Evolutionary conservation across 2,888 invertebrate genomes (phyloP), one percentile per base, ranked within the genome.

Genomic region (Argynnis bischoffii): DNA sequence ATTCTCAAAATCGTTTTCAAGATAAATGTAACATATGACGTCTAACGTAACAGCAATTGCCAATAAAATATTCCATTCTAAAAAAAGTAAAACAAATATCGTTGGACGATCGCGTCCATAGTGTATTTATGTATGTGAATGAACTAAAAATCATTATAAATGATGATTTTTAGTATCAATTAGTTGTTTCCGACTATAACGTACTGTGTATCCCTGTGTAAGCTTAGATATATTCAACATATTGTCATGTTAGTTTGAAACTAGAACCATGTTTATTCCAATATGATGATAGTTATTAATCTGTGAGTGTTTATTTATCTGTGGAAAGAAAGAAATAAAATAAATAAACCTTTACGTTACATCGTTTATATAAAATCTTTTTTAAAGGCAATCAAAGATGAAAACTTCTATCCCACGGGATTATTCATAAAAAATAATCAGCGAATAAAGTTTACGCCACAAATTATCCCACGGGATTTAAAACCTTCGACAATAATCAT

Each of bases 61-160:
- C 31, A 51, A 50, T 59, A 47, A 59, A 47, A 47, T 47, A 59
- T 26, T 46, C 47, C 8, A 31, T n/a, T 50, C n/a, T 31, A 50
- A 61, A 66, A 13, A 6, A 15, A 55, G 31, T 55, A 21, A 31
- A 47, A 55, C 61, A 61, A 57, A 46, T 66, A 71, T 92, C 92
- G 92, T 92, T 92, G 92, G 92, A 85, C 92, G 92, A 89, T 91
- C 92, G 91, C 84, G 92, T 92, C 91, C 92, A 88, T 82, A 87
- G 80, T 76, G 80, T 84, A 78, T 78, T 77, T 57, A 67, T 85
- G 81, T 87, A 80, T 87, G 87, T 85, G 82, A 84, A 76, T 69
- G 55, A 73, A 79, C 84, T 82, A 80, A 82, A 84, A 87, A 84
- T 89, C 86, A 87, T 89, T 84, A 15, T 70, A 31, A 69, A 71